Base-by-base conservation (phyloP, 1,140 invertebrate genomes). In the Aporrectodea caliginosa region DNA sequence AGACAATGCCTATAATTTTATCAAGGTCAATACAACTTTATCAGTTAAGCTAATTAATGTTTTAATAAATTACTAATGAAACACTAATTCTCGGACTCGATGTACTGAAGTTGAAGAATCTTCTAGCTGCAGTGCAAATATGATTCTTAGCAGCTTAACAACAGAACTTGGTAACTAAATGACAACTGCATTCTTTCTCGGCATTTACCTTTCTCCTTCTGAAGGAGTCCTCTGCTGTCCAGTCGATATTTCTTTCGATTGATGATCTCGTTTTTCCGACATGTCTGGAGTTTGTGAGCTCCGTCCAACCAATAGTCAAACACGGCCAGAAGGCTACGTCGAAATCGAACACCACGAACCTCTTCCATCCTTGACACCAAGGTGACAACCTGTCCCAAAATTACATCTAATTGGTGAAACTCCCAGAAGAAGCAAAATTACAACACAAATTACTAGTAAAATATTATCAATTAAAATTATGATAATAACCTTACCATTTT, bases 201-300 rank as follows among this genome's bases (percentile, higher is more conserved):
- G 22, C 6, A 58, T 12, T 22, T 35, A 76, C 75, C 75, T 68
- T 76, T 76, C 43, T 76, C 75, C 43, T 76, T 76, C 27, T 76
- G 75, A 32, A 29, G 33, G 32, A 35, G 33, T 76, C 32, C 32
- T 35, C 43, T 35, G 27, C 29, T 58, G 43, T 35, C 29, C 75
- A 35, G 33, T 22, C 43, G 75, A 35, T 35, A 35, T 32, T 76
- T 76, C 2, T 29, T 76, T 31, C 32, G 32, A 68, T 76, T 76
- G 35, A 76, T 76, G 27, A 76, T 76, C 75, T 76, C 75, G 27
- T 76, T 35, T n/a, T 76, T 76, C 75, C 75, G 34, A n/a, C 75
- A 76, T 6, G 35, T 35, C 33, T 76, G 75, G 43, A 76, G 32
- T 29, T 76, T 76, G 33, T 43, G 35, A 1, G 43, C 75, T 1